phyloP scores from a whole-genome alignment of 1,140 invertebrate genomes.

The Littorina saxatilis region DNA sequence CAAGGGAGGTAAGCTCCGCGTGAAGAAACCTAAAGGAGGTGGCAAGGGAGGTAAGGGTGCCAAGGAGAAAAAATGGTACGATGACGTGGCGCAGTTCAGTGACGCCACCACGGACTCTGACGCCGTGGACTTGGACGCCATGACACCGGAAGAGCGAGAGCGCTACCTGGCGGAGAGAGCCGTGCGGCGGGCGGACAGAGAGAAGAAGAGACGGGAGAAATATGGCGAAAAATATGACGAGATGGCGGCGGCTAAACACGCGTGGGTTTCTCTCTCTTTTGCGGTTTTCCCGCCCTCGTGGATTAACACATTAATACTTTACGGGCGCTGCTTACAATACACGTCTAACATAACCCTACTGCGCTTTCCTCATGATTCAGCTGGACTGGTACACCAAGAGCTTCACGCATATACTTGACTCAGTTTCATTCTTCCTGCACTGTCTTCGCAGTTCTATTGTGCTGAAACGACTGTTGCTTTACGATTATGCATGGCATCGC shows the following conservation, averaged over 20 bases:
- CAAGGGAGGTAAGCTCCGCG: constrained; percentile 66
- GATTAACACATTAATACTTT: too few relatives aligned
- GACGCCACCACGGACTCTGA: constrained; percentile 71
- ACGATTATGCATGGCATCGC: too few relatives aligned
- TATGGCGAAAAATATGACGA: constrained; percentile 75
- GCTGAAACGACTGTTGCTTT: too few relatives aligned
- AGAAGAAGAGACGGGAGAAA: constrained; percentile 70
- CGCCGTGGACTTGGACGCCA: constrained; percentile 71
- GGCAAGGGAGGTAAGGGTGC: constrained; percentile 52
- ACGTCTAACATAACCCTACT: background rate
- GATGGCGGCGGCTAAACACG: constrained; percentile 70
- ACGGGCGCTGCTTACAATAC: too few relatives aligned
- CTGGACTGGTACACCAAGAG: too few relatives aligned
- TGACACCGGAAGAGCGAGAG: constrained; percentile 73
- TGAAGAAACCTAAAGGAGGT: constrained; percentile 64
- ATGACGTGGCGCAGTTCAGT: constrained; percentile 56
- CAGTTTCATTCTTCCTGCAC: too few relatives aligned
- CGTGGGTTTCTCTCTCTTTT: constrained; percentile 38
- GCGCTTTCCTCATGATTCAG: too few relatives aligned
- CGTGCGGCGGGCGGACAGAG: constrained; percentile 64
- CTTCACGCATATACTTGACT: too few relatives aligned
- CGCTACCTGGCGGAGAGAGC: constrained; percentile 69
- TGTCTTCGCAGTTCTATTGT: too few relatives aligned
- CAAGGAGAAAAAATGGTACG: constrained; percentile 49
- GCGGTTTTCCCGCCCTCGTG: background rate